Evolutionary conservation across 2,797 vertebrate genomes (phyloP), one percentile per base, ranked within the genome.

Genomic region (Lacerta bilineata): DNA sequence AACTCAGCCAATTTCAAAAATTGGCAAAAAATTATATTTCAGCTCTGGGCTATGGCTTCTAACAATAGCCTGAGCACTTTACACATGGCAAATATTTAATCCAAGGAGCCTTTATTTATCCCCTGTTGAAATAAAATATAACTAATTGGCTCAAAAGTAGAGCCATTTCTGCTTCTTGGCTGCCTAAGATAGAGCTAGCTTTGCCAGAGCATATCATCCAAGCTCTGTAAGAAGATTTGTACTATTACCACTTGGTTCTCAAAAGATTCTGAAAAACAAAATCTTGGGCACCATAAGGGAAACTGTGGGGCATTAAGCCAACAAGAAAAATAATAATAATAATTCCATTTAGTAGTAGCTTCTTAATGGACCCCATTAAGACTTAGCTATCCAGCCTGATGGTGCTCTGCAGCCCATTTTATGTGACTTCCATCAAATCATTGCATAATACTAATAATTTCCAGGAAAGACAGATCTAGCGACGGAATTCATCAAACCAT

Each of bases 281-380:
- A 41, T 4, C 33, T 27, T 50, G 74, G 77, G n/a, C 23, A 46
- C 29, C 11, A 8, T 55, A 68, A 85, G 5, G 8, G 72, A 81
- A 77, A 55, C 27, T 13, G 9, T 81, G 83, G 13, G 15, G 29
- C 20, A 43, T 59, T 83, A 59, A 77, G 68, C 29, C 29, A 69
- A 23, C 36, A 8, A 33, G 43, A 59, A 71, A 46, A 64, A 3
- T 33, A 43, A 3, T 33, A 20, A 64, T 69, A 50, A 43, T 79
- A 55, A 15, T 55, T 55, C 33, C 61, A 23, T 79, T 61, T 59
- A 43, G 41, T 9, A 7, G 29, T 77, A 36, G 36, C 43, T 84
- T 93, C 78, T 87, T 41, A n/a, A 75, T 61, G 79, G 83, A 92
- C 72, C 69, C 66, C 68, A 55, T 81, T 71, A 8, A 78, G 50